Conservation (phyloP, 35 echinoderm and acorn worm species). For the Nesometra sesokonis region DNA sequence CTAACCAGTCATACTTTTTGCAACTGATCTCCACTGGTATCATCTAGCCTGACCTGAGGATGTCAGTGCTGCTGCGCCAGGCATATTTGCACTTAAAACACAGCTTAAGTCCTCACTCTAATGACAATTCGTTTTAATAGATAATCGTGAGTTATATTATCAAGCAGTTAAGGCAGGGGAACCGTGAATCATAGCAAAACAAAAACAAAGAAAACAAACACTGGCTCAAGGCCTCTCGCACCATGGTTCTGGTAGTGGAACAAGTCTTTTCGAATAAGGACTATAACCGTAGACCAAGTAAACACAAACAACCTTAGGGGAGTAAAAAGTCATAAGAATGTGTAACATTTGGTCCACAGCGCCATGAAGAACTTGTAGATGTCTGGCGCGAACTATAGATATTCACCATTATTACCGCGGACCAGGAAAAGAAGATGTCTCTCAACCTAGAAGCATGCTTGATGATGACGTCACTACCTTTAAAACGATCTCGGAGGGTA, state of each 20-base stretch:
- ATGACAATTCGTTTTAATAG: neutral
- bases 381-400: too few species aligned
- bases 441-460: slow-evolving; percentile 21
- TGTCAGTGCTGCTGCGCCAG: slow-evolving; percentile 4
- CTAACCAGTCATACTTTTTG: neutral
- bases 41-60: neutral
- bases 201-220: too few species aligned
- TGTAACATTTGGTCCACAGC: too few species aligned
- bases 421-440: slow-evolving; percentile 13
- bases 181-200: too few species aligned
- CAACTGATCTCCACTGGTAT: slow-evolving; percentile 11
- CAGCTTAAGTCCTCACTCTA: neutral
- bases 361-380: too few species aligned
- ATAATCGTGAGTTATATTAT: neutral
- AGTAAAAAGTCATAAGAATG: too few species aligned
- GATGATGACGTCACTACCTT: slow-evolving; percentile 20
- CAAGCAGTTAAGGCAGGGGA: too few species aligned
- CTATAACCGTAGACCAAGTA: too few species aligned
- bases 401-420: neutral
- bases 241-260: too few species aligned
- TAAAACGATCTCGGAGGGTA: neutral
- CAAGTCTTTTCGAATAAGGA: too few species aligned
- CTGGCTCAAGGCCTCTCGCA: too few species aligned
- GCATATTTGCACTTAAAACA: slow-evolving; percentile 4
- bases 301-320: too few species aligned